Evolutionary conservation across 2,888 invertebrate species (phyloP), one percentile per base, ranked within the genome.

Genomic region (Philereme transversata): DNA sequence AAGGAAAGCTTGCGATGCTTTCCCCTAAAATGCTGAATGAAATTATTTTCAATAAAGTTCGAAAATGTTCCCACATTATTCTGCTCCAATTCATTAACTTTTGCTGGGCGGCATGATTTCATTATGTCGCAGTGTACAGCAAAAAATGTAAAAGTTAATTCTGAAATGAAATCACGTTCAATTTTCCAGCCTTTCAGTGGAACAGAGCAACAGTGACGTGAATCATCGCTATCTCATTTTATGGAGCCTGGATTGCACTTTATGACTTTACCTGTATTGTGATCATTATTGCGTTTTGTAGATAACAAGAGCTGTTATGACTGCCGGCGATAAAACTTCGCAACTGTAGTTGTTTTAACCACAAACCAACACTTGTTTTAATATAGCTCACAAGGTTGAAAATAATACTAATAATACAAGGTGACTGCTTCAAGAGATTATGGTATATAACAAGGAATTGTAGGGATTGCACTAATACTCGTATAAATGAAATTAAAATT

Each of bases 241-340:
- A 64, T 49, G 50, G 34, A 44, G 40, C 40, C 35, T 41, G 54
- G 40, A 51, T 55, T 62, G 43, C 56, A 56, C 6, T 60, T 57
- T 55, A 60, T 41, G 41, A 55, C 56, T 53, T 52, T 55, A 57
- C 57, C 63, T 62, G 55, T 60, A 56, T 36, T 41, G 47, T 8
- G 49, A 58, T 53, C 51, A 52, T 53, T 61, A 61, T 35, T 34
- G 11, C 9, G 49, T 51, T 60, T 66, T 63, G 61, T 61, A 44
- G 53, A 57, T 8, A 55, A 43, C n/a, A 4, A 43, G 22, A 43
- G 34, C 1, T 22, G 10, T 56, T 49, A 50, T 43, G 11, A 48
- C 10, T 11, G 8, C 33, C 6, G 22, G 40, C 8, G 40, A 8
- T 34, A 40, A 40, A 54, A 46, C 47, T 5, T 38, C 6, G 46